Evolutionary conservation across 2,797 vertebrate genomes (phyloP).

Genomic region (Ptychadena robeensis): DNA sequence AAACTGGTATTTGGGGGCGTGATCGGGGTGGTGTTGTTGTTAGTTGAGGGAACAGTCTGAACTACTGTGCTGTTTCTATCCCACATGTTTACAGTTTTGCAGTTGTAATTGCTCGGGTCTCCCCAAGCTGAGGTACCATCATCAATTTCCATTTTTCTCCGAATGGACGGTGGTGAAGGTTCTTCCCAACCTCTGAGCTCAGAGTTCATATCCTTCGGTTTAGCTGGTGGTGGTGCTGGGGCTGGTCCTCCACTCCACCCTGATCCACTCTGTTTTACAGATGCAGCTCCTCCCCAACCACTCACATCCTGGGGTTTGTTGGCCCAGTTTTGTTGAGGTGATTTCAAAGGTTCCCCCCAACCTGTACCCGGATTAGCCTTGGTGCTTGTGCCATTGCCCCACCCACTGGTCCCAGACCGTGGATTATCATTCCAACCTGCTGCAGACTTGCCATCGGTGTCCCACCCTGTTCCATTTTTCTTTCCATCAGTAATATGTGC

Average conservation of each 20-base stretch:
- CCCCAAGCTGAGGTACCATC: constrained; percentile 98
- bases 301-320: constrained; percentile 87
- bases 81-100: constrained; percentile 95
- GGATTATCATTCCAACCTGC: constrained; percentile 85
- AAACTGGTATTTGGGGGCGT: constrained; percentile 74
- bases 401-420: constrained; percentile 76
- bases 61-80: constrained; percentile 90
- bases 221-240: constrained; percentile 75
- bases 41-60: constrained; percentile 81
- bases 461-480: constrained; percentile 89
- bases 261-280: constrained; percentile 87
- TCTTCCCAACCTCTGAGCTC: constrained; percentile 96
- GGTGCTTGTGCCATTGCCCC: constrained; percentile 80
- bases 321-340: constrained; percentile 86
- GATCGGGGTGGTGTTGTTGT: constrained; percentile 76
- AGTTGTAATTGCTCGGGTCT: constrained; percentile 87
- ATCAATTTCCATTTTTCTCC: constrained; percentile 97
- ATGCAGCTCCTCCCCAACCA: constrained; percentile 88
- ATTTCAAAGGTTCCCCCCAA: constrained; percentile 82
- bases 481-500: constrained; percentile 87
- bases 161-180: constrained; percentile 94
- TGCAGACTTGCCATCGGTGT: constrained; percentile 82
- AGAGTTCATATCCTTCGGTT: constrained; percentile 76
- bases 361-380: constrained; percentile 80
- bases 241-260: constrained; percentile 79